Evolutionary conservation across 2,113 vertebrate species (phyloP).

Genomic region (Acanthisitta chloris): DNA sequence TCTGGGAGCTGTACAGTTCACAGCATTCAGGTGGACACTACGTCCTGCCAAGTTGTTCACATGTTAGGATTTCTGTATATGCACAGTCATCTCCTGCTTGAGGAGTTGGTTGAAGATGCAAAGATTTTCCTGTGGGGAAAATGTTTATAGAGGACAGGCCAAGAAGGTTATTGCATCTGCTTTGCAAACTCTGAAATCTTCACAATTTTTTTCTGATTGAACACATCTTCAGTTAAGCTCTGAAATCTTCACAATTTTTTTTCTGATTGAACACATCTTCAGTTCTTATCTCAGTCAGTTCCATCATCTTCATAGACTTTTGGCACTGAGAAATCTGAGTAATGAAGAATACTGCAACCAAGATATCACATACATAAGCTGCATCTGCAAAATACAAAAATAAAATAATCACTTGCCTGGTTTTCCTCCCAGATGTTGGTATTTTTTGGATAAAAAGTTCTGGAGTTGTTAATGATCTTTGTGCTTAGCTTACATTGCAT

Average conservation of each 20-base stretch:
- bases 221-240: background rate
- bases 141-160: background rate
- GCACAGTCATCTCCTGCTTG: background rate
- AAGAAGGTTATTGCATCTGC: background rate
- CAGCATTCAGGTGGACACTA: background rate
- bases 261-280: background rate
- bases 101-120: background rate
- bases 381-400: background rate
- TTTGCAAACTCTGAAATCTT: background rate
- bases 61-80: background rate
- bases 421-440: background rate
- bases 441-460: background rate
- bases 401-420: background rate
- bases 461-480: background rate
- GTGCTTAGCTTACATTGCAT: background rate
- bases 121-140: background rate
- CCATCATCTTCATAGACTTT: background rate
- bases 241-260: background rate
- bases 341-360: background rate
- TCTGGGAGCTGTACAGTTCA: background rate
- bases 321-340: background rate
- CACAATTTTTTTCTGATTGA: background rate
- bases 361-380: background rate
- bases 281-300: background rate
- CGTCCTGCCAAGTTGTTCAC: background rate